Base-by-base conservation (phyloP, 2,797 vertebrate species). In the Tarsius wallacei region DNA sequence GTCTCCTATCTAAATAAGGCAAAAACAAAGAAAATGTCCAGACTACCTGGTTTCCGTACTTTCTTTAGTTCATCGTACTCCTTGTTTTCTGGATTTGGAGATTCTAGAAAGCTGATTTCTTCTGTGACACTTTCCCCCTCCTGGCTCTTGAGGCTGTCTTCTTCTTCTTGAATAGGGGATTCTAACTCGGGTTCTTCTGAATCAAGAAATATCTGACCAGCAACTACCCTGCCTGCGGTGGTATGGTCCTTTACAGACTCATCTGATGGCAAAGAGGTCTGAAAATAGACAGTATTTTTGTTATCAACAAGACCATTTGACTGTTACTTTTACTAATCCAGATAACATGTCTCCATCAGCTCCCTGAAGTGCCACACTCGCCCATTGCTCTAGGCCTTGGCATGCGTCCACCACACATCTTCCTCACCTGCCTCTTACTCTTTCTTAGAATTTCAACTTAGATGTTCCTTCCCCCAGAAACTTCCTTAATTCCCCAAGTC, bases 191-290 rank as follows among this genome's bases (percentile, higher is more conserved):
- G 94, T 70, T 99, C 98, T 81, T 98, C 98, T 4, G 98, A 98
- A 81, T 99, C 98, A 96, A 99, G 98, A 95, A 99, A 98, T 95
- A 99, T 98, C 68, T 98, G 98, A 47, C 99, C 99, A 16, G 99
- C 99, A 7, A 99, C 98, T 61, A 99, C 99, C 88, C 94, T 98
- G 24, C 99, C 97, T 53, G 98, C 97, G 31, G 99, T 93, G 66
- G 98, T 98, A 76, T 98, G 98, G 31, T 99, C 99, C 93, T 99
- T 99, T 33, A 99, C 99, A 3, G 99, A 97, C 93, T 99, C 98
- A 90, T 99, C 98, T 90, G 98, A 97, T 91, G 98, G 97, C 90
- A 98, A 98, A 82, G 97, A 28, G 94, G 98, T 94, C 98, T 99
- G 95, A 94, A 84, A 97, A 98, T 77, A 98, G 14, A 51, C 96